phyloP scores from a whole-genome alignment of 2,797 vertebrate genomes.

The Aselliscus stoliczkanus region DNA sequence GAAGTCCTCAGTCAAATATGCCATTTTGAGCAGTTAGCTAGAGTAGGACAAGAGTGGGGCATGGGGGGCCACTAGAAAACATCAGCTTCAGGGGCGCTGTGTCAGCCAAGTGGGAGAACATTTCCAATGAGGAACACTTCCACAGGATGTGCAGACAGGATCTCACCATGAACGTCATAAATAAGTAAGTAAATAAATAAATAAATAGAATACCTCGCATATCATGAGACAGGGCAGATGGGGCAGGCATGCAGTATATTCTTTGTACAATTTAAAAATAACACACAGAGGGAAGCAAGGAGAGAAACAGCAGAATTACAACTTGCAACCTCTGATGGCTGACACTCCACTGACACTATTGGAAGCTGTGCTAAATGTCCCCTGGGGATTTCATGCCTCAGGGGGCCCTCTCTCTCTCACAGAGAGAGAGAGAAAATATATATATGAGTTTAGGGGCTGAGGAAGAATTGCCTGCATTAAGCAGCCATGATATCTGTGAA shows the following conservation, averaged over 20 bases:
- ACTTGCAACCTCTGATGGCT: constrained; percentile 23
- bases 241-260: not conserved
- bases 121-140: not conserved
- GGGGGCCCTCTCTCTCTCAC: constrained; percentile 4
- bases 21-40: constrained; percentile 13
- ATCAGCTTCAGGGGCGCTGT: not conserved
- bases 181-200: not conserved
- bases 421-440: not conserved
- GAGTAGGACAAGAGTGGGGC: not conserved
- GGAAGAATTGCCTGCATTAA: constrained; percentile 39
- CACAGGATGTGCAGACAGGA: not conserved
- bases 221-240: not conserved
- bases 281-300: not conserved
- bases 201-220: not conserved
- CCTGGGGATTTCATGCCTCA: constrained; percentile 58
- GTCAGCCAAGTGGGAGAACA: not conserved
- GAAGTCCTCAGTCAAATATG: constrained; percentile 52
- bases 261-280: not conserved
- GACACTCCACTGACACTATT: constrained; percentile 25
- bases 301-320: constrained; percentile 16
- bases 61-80: not conserved
- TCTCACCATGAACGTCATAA: not conserved
- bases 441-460: not conserved
- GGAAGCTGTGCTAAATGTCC: constrained; percentile 59
- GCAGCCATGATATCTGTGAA: constrained; percentile 28